Conservation (phyloP, 2,113 vertebrate species). For the Sorex fumeus region DNA sequence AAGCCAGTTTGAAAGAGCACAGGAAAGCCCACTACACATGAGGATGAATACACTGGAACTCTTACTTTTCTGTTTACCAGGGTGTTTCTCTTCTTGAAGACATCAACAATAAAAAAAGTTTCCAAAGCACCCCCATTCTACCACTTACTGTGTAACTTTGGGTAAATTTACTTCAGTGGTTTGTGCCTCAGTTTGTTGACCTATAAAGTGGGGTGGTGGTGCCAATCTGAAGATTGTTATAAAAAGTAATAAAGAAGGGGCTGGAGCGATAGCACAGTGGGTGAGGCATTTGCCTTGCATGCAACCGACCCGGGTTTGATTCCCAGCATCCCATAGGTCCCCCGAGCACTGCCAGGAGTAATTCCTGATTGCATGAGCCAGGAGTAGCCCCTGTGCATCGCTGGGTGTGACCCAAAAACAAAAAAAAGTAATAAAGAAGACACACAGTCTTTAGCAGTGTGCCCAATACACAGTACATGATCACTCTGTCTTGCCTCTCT, state of each 20-base stretch:
- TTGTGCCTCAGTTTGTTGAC: constrained; percentile 54
- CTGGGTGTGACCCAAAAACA: too few relatives aligned
- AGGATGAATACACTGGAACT: not conserved
- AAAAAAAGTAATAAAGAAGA: constrained; percentile 35
- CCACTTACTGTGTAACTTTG: not conserved
- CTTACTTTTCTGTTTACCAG: not conserved
- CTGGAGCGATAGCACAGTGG: too few relatives aligned
- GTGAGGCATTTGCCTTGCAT: too few relatives aligned
- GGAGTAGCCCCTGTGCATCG: too few relatives aligned
- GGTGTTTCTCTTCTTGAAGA: constrained; percentile 48
- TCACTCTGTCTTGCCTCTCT: not conserved
- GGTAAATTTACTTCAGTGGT: constrained; percentile 42
- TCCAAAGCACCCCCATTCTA: not conserved
- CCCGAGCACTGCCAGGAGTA: too few relatives aligned
- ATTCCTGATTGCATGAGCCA: too few relatives aligned
- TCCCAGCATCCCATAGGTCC: too few relatives aligned
- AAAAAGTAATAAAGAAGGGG: too few relatives aligned
- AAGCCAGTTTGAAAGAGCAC: constrained; percentile 41
- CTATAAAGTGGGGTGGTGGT: constrained; percentile 21
- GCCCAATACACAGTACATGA: not conserved
- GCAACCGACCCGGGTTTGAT: too few relatives aligned
- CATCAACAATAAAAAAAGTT: constrained; percentile 49
- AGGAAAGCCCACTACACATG: not conserved
- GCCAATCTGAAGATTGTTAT: not conserved
- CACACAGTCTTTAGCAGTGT: not conserved